phyloP scores from a whole-genome alignment of 2,888 invertebrate genomes.

The Aleiodes alternator region DNA sequence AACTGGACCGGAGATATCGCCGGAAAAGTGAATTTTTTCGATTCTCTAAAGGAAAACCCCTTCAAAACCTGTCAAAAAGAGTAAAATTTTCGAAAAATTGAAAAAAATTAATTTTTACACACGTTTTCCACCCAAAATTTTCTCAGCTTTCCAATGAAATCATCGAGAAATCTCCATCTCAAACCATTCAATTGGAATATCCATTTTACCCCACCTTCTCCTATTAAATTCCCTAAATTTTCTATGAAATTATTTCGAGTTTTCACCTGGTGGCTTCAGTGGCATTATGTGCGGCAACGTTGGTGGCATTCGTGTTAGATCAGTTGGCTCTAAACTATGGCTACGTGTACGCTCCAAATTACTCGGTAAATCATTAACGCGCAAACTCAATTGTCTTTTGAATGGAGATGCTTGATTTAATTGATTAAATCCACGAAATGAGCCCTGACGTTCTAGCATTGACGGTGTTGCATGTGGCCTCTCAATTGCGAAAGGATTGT shows the following conservation, averaged over 20 bases:
- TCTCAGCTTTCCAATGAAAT: no score
- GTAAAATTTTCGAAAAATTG: no score
- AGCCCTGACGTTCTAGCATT: constrained; percentile 96
- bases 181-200: no score
- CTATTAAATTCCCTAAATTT: no score
- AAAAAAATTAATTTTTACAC: no score
- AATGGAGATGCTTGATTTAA: constrained; percentile 91
- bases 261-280: constrained; percentile 75
- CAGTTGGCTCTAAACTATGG: constrained; percentile 75
- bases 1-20: no score
- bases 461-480: constrained; percentile 96
- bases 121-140: no score
- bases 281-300: constrained; percentile 71
- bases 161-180: no score
- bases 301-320: constrained; percentile 73
- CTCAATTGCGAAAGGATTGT: constrained; percentile 95
- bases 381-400: constrained; percentile 96
- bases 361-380: constrained; percentile 96
- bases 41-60: no score
- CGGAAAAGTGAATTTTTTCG: no score
- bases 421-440: constrained; percentile 93
- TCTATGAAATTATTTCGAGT: not conserved
- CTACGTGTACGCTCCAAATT: constrained; percentile 87
- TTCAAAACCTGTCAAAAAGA: no score
- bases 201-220: no score